Percentiles rank a stretch among this genome's conserved stretches.
Evolutionary conservation across 2,113 vertebrate genomes (phyloP).

Genomic region (Tragelaphus scriptus): DNA sequence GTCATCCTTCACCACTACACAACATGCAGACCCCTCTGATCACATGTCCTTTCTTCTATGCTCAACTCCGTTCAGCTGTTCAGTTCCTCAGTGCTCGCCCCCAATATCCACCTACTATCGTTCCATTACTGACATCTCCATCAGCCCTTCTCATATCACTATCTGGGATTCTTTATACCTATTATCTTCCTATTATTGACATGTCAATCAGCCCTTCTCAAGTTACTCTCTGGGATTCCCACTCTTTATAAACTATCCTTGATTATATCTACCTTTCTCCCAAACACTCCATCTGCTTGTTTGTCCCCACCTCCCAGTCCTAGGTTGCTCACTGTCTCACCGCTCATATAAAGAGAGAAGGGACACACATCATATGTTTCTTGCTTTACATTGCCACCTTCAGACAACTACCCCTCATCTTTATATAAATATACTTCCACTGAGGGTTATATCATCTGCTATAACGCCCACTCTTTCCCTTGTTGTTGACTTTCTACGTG

Average conservation of each 20-base stretch:
- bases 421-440: background rate
- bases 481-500: background rate
- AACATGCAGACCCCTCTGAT: background rate
- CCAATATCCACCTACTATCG: background rate
- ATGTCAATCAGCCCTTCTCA: background rate
- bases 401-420: background rate
- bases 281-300: background rate
- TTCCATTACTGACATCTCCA: background rate
- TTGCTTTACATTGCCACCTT: background rate
- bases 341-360: background rate
- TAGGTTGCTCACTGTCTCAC: background rate
- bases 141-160: background rate
- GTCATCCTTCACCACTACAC: background rate
- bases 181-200: background rate
- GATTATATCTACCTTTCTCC: background rate
- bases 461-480: background rate
- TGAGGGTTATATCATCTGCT: background rate
- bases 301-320: background rate
- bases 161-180: background rate
- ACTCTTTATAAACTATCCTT: background rate
- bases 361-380: background rate
- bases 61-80: background rate
- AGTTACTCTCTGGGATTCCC: background rate
- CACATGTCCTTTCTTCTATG: background rate
- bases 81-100: background rate